phyloP scores from a whole-genome alignment of 2,113 vertebrate species.

The Cyprinodon variegatus region DNA sequence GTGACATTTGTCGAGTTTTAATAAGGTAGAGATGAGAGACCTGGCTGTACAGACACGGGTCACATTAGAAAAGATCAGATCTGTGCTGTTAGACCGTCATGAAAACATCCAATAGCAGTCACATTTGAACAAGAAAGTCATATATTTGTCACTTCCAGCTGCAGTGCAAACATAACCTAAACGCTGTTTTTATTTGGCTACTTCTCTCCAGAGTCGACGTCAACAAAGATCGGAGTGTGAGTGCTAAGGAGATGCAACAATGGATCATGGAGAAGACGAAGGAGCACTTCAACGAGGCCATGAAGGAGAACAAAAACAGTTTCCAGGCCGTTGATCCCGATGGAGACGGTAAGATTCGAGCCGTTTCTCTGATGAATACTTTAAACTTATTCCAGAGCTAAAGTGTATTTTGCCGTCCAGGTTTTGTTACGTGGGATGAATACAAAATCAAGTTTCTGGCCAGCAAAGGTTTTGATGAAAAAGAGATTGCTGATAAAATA shows the following conservation, averaged over 20 bases:
- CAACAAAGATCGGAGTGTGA: conserved; percentile 87
- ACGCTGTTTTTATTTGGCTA: neutral
- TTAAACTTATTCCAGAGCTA: neutral
- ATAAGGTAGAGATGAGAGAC: too few relatives aligned
- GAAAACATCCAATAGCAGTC: too few relatives aligned
- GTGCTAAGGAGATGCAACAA: conserved; percentile 92
- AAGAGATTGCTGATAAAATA: conserved; percentile 88
- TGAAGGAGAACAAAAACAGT: conserved; percentile 89
- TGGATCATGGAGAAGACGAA: conserved; percentile 98
- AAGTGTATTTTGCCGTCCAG: conserved; percentile 63
- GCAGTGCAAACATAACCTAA: neutral
- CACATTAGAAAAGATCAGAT: too few relatives aligned
- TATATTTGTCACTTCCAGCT: too few relatives aligned
- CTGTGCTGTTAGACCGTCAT: too few relatives aligned
- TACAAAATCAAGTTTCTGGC: conserved; percentile 92
- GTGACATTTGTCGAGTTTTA: too few relatives aligned
- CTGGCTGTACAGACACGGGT: too few relatives aligned
- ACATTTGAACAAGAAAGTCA: too few relatives aligned
- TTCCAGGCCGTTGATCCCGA: conserved; percentile 93
- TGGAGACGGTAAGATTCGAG: conserved; percentile 83
- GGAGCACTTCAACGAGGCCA: conserved; percentile 93
- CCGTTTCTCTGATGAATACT: neutral
- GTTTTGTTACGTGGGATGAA: conserved; percentile 93
- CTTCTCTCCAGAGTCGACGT: conserved; percentile 84
- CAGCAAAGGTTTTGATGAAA: conserved; percentile 94